Conservation (phyloP, 2,797 vertebrate species). For the Gallinago nigripennis region DNA sequence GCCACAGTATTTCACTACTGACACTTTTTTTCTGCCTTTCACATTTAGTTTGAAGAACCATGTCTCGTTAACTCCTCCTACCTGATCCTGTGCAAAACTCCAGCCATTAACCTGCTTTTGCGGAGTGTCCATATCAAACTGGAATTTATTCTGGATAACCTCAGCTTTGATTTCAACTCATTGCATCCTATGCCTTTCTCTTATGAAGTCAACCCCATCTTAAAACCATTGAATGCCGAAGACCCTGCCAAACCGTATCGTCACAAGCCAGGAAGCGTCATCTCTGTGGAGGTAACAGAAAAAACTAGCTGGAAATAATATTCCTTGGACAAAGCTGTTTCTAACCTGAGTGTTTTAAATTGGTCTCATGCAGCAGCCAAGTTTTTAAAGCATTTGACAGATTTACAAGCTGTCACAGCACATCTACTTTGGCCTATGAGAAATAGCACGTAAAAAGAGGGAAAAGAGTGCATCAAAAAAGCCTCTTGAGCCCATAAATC, state of each 20-base stretch:
- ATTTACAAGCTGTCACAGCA: neutral
- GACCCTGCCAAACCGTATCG: constrained; percentile 87
- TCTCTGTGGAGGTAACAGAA: constrained; percentile 91
- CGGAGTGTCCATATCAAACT: constrained; percentile 77
- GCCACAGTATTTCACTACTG: neutral
- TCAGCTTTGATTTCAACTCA: constrained; percentile 87
- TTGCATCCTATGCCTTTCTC: constrained; percentile 84
- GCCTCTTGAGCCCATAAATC: neutral
- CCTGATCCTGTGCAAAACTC: constrained; percentile 88
- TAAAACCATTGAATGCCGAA: constrained; percentile 86
- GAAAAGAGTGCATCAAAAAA: neutral
- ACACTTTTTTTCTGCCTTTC: neutral
- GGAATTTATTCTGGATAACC: constrained; percentile 92
- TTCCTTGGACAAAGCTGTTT: neutral
- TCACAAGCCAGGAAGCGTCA: constrained; percentile 95
- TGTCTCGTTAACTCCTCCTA: constrained; percentile 90
- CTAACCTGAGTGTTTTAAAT: neutral
- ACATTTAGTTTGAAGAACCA: constrained; percentile 83
- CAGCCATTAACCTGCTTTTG: constrained; percentile 80
- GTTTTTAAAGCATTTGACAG: neutral
- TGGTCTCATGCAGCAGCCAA: neutral
- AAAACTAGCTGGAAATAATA: neutral
- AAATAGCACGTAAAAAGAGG: neutral
- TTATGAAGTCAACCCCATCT: constrained; percentile 87
- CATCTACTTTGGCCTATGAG: neutral